Conservation (phyloP, 1,140 invertebrate species). For the Harpegnathos saltator region DNA sequence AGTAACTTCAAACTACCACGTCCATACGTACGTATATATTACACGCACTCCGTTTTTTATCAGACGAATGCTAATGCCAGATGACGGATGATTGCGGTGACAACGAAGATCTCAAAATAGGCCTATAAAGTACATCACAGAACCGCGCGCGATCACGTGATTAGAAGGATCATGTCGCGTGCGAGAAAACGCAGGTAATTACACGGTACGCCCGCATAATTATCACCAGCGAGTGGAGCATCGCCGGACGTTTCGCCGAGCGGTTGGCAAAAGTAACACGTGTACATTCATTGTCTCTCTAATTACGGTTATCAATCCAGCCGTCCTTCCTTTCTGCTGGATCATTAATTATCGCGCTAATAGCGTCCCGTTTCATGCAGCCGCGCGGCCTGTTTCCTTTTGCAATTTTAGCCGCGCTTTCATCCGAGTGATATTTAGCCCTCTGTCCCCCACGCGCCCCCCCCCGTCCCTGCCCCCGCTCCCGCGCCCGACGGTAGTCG, state of each 20-base stretch:
- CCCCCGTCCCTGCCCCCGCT: background rate
- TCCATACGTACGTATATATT: too few relatives aligned
- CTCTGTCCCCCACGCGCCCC: too few relatives aligned
- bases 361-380: conserved; percentile 47
- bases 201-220: conserved; percentile 35
- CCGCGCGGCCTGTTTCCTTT: conserved; percentile 50
- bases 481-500: background rate
- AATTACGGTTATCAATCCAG: conserved; percentile 57
- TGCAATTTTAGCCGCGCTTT: conserved; percentile 56
- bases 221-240: conserved; percentile 30
- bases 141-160: background rate
- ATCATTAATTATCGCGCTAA: conserved; percentile 51
- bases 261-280: conserved; percentile 49
- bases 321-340: conserved; percentile 43
- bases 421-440: conserved; percentile 54
- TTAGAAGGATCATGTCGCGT: background rate
- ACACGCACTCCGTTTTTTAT: background rate
- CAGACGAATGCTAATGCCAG: background rate
- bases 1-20: background rate
- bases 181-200: conserved; percentile 18
- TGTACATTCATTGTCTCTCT: conserved; percentile 57
- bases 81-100: background rate
- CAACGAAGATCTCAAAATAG: background rate
- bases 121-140: background rate
- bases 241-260: conserved; percentile 38